Evolutionary conservation across 2,797 vertebrate genomes (phyloP), one percentile per base, ranked within the genome.

Genomic region (Melanotaenia trifasciata): DNA sequence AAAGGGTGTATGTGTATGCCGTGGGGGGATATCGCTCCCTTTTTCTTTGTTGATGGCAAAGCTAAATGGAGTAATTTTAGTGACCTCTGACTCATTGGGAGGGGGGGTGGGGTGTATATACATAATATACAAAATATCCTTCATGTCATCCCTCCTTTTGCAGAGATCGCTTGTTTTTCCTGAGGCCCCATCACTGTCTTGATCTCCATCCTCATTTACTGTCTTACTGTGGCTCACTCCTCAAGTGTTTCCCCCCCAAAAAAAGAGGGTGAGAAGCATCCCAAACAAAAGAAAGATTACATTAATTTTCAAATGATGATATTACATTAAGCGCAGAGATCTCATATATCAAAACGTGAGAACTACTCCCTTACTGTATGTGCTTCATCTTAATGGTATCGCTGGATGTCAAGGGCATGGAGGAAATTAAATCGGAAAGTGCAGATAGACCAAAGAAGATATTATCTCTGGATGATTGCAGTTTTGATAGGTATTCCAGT

Each of bases 391-490:
- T 98, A 98, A 98, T 98, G 97, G 96, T 98, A 98, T 98, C 97
- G 95, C 95, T 96, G 96, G 96, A 97, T 99, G 97, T 99, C 97
- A 99, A 99, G 98, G 98, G 97, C 97, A 98, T 96, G 97, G 96
- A 97, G 97, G 97, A 99, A 99, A 99, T 99, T 97, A 99, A 99
- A 99, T 98, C 97, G 96, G 98, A 98, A 98, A 98, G 97, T 98
- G 97, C 97, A 97, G 97, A 98, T 98, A 98, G 98, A 99, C 97
- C 98, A 98, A 97, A 98, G 97, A 96, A 97, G 98, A 98, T 98
- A 98, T 98, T 98, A 99, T 99, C 97, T 97, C 96, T 96, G 96
- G 96, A 96, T 98, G 98, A 99, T 99, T 99, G 97, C 97, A 95
- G 96, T 97, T 98, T 98, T 99, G 98, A 99, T 99, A 97, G 97